These are phyloP conservation scores for Crossoptilon crossoptilon DNA, from an alignment of 2,797 vertebrate genomes.

Conservation along the genomic window DNA sequence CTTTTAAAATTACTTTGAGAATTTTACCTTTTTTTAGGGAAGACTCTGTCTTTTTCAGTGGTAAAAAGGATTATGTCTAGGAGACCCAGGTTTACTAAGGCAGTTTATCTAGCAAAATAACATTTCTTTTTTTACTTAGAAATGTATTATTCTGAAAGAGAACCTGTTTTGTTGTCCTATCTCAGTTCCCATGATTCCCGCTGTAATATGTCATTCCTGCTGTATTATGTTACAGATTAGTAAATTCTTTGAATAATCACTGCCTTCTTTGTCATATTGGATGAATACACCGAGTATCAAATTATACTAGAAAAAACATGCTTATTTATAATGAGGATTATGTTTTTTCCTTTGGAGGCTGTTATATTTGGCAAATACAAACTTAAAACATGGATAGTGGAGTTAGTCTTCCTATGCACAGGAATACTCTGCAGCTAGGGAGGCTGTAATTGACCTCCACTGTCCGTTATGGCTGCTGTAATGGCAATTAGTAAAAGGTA, in stretches of 20 bases:
- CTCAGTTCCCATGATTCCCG: neutral
- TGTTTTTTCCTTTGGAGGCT: neutral
- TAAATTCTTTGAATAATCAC: neutral
- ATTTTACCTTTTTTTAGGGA: too few species aligned
- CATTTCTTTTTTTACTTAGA: neutral
- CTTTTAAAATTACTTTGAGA: too few species aligned
- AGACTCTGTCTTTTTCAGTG: too few species aligned
- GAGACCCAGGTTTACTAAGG: too few species aligned
- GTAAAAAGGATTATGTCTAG: too few species aligned
- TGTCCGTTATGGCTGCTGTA: neutral
- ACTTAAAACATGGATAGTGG: neutral
- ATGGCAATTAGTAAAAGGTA: neutral
- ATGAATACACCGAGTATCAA: neutral
- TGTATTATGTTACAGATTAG: neutral
- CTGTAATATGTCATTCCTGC: neutral
- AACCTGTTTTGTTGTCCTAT: accelerated
- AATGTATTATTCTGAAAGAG: neutral
- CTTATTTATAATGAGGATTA: neutral
- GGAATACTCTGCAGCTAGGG: neutral
- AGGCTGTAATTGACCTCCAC: neutral
- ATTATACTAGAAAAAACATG: neutral
- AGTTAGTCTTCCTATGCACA: neutral
- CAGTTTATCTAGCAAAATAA: neutral
- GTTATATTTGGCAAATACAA: neutral
- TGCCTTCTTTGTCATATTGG: neutral